Base-by-base conservation (phyloP, 2,797 vertebrate genomes). In the Eulemur coronatus region DNA sequence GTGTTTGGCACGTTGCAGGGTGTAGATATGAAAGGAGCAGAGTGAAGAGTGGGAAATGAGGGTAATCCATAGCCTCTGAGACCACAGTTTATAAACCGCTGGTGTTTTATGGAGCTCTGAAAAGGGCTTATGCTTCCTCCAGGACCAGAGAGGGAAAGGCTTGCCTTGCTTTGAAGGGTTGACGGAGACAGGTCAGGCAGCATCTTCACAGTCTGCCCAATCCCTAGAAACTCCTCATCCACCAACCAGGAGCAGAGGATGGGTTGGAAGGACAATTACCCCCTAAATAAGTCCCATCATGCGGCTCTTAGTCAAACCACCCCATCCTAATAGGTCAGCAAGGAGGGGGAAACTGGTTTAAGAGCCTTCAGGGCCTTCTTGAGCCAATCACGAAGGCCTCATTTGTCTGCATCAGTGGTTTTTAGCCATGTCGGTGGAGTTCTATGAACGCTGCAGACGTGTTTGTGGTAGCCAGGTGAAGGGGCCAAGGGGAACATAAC, bases 121-220 rank as follows among this genome's bases (percentile, higher is more conserved):
- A 86, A 81, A 69, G 18, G 8, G 61, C 38, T 61, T 43, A 41
- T 73, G 80, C 33, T 33, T 91, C 90, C 81, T 80, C 48, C 30
- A 85, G 75, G 48, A 80, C 57, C 50, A 70, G 3, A 4, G 15
- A 28, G 30, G 72, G 20, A 69, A 78, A 89, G 57, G n/a, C 35
- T 79, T 38, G 20, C 52, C 67, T 94, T 79, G 24, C 6, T 30
- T 7, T 43, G 50, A 67, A 6, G 41, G 28, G 38, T 46, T 13
- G 15, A 1, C 2, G 13, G 11, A 95, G 61, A 75, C 11, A 35
- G 0, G 0, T 0, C 73, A 61, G 50, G 28, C 11, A 2, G 0
- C 13, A 9, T 52, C 33, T 78, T 57, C 81, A 57, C 26, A 10
- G 43, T 65, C 18, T 50, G 4, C 5, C 10, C 43, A 13, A 8